Evolutionary conservation across 2,888 invertebrate species (phyloP).

Genomic region (Gryllus longicercus): DNA sequence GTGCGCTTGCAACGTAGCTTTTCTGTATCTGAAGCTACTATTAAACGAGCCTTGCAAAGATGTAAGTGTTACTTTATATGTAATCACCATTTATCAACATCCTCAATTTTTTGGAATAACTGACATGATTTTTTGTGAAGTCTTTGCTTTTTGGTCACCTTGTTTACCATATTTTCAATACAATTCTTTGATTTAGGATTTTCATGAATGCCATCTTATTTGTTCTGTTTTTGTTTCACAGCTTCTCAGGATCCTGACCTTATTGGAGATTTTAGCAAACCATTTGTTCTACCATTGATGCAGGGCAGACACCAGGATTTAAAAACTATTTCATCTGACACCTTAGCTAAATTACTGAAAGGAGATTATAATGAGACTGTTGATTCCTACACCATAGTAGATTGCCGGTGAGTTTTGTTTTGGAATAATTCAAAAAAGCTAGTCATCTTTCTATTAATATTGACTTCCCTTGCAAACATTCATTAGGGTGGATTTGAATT

Average conservation of each 20-base stretch:
- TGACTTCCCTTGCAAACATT: too few relatives aligned
- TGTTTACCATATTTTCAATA: too few relatives aligned
- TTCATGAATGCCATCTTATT: slow-evolving; percentile 24
- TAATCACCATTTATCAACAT: not conserved
- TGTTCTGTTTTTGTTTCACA: slow-evolving; percentile 41
- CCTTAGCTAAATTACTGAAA: slow-evolving; percentile 66
- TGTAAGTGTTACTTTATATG: slow-evolving; percentile 51
- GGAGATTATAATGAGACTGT: slow-evolving; percentile 66
- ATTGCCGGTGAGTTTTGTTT: slow-evolving; percentile 62
- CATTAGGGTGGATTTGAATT: too few relatives aligned
- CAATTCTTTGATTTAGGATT: not conserved
- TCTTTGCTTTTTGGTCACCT: too few relatives aligned
- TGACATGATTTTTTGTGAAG: not conserved
- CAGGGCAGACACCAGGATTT: slow-evolving; percentile 72
- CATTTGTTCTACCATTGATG: slow-evolving; percentile 71
- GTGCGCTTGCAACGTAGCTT: slow-evolving; percentile 56
- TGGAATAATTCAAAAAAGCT: too few relatives aligned
- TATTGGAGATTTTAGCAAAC: slow-evolving; percentile 78
- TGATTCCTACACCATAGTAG: slow-evolving; percentile 73
- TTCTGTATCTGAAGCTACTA: slow-evolving; percentile 73
- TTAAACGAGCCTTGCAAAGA: slow-evolving; percentile 68
- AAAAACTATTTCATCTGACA: slow-evolving; percentile 70
- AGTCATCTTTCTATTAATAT: too few relatives aligned
- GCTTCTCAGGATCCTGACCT: slow-evolving; percentile 65
- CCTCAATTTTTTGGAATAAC: not conserved